Evolutionary conservation across 2,113 vertebrate genomes (phyloP).

Genomic region (Crotalus tigris): DNA sequence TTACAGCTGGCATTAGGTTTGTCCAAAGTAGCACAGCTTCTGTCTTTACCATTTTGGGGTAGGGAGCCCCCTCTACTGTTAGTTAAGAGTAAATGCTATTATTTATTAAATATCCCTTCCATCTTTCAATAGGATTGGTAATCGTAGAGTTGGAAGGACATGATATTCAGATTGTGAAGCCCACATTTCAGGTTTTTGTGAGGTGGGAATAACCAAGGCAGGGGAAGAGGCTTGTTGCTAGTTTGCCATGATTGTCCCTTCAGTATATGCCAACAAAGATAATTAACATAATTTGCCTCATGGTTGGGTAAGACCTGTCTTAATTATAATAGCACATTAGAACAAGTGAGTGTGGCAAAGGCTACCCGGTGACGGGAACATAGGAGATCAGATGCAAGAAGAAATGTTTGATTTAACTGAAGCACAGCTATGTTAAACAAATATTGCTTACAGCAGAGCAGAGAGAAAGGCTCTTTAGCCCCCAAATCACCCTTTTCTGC

Average conservation of each 20-base stretch:
- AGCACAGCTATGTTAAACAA: no score
- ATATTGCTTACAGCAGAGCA: no score
- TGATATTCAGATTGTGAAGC: not conserved
- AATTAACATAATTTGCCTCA: no score
- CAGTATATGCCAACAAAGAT: not conserved
- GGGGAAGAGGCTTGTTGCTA: not conserved
- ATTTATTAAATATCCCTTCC: not conserved
- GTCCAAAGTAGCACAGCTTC: accelerated
- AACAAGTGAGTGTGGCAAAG: no score
- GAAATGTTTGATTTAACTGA: no score
- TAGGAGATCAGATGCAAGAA: no score
- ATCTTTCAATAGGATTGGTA: not conserved
- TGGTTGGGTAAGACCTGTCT: no score
- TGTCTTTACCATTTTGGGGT: not conserved
- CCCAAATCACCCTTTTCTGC: no score
- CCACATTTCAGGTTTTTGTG: not conserved
- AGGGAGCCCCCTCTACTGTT: constrained; percentile 52
- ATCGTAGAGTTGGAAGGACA: not conserved
- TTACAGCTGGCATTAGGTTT: not conserved
- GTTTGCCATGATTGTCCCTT: not conserved
- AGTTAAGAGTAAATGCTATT: not conserved
- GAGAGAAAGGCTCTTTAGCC: no score
- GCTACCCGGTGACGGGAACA: no score
- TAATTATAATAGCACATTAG: no score
- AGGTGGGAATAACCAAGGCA: not conserved